Percentiles rank a stretch among this genome's conserved stretches.
phyloP scores from a whole-genome alignment of 2,113 vertebrate genomes.

The Neogale vison region DNA sequence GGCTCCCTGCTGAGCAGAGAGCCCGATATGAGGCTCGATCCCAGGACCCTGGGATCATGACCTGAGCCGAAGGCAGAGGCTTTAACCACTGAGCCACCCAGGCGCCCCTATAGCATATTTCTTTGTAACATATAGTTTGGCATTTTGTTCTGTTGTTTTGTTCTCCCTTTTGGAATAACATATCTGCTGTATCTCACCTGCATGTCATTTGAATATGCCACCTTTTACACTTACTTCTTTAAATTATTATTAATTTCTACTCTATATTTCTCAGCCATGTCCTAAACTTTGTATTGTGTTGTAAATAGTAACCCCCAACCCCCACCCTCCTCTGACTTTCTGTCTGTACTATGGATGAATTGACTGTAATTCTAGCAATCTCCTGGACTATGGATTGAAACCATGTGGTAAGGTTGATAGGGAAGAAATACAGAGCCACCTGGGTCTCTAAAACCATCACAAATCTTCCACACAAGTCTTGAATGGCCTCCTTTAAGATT shows the following conservation, averaged over 20 bases:
- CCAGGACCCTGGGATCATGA: too few species aligned
- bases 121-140: background rate
- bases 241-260: background rate
- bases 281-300: too few species aligned
- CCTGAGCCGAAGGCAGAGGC: too few species aligned
- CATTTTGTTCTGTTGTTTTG: background rate
- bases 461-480: background rate
- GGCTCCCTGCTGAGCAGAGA: too few species aligned
- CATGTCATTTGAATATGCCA: background rate
- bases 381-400: background rate
- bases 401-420: background rate
- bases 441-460: background rate
- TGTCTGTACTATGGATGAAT: background rate
- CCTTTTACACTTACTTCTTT: background rate
- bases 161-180: background rate
- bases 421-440: background rate
- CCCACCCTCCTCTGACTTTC: background rate
- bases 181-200: background rate
- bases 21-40: too few species aligned
- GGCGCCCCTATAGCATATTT: background rate
- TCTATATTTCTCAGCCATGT: too few species aligned
- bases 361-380: too few species aligned
- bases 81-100: too few species aligned
- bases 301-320: background rate
- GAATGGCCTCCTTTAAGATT: background rate